A percentile compares a stretch with the other conserved stretches of the same genome.
Conservation (phyloP, 2,888 invertebrate species). For the Apodemia hepburni region DNA sequence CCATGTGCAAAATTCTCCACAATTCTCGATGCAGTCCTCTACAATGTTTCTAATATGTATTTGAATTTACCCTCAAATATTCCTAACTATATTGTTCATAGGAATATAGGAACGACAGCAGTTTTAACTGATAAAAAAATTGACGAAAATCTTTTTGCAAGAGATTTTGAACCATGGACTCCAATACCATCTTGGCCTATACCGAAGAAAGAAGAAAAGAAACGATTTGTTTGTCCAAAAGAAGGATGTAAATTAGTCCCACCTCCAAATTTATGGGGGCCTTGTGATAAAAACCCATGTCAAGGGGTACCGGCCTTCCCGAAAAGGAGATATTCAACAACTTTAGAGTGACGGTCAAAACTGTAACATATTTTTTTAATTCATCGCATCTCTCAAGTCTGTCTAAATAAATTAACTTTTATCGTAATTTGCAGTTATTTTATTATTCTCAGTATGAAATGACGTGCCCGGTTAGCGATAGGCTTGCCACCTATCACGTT, state of each 20-base stretch:
- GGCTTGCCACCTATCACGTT: too few species aligned
- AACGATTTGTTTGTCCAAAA: constrained; percentile 43
- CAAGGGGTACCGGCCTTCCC: background rate
- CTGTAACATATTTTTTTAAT: too few species aligned
- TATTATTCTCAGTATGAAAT: too few species aligned
- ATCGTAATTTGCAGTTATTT: too few species aligned
- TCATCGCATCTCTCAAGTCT: too few species aligned
- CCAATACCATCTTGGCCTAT: constrained; percentile 61
- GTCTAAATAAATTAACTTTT: too few species aligned
- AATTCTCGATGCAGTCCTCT: constrained; percentile 10
- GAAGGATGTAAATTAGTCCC: constrained; percentile 48
- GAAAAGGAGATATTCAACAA: background rate
- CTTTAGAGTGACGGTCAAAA: background rate
- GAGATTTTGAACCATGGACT: constrained; percentile 55
- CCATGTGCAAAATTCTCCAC: constrained; percentile 28
- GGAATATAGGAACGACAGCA: background rate
- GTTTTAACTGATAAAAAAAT: background rate
- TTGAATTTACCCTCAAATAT: constrained; percentile 19
- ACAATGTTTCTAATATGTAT: background rate
- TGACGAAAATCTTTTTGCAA: constrained; percentile 34
- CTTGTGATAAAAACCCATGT: constrained; percentile 1
- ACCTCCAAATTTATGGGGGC: background rate
- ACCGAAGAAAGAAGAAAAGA: constrained; percentile 37
- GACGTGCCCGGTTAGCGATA: too few species aligned
- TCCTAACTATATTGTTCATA: constrained; percentile 13